phyloP scores from a whole-genome alignment of 2,888 invertebrate genomes.

The Chironomus riparius region DNA sequence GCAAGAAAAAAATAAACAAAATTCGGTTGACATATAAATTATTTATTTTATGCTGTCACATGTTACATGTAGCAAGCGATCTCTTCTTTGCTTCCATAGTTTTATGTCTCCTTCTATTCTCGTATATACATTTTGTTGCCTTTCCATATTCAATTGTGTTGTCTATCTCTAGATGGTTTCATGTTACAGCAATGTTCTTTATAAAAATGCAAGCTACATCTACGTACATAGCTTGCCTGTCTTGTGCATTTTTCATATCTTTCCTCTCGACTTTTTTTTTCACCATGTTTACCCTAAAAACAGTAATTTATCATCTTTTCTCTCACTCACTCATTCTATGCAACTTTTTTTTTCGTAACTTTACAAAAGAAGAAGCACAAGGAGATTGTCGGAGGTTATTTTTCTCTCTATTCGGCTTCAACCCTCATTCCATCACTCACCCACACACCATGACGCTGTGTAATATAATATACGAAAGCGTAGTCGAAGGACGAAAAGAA shows the following conservation, averaged over 20 bases:
- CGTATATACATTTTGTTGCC: no score
- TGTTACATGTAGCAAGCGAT: not conserved
- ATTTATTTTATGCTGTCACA: constrained; percentile 26
- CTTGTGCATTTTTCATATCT: constrained; percentile 27
- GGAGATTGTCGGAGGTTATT: constrained; percentile 2
- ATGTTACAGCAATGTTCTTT: constrained; percentile 16
- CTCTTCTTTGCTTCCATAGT: not conserved
- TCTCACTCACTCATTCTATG: not conserved
- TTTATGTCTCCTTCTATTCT: not conserved
- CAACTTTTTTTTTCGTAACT: not conserved
- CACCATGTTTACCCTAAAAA: constrained; percentile 24
- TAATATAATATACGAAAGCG: no score
- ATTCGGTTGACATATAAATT: constrained; percentile 27
- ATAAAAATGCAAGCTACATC: not conserved
- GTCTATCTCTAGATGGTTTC: not conserved
- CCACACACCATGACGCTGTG: no score
- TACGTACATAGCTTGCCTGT: constrained; percentile 11
- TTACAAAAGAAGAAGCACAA: not conserved
- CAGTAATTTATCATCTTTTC: constrained; percentile 23
- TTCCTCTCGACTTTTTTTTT: not conserved
- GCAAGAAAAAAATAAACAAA: constrained; percentile 20
- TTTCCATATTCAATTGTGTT: no score
- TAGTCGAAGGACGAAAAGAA: no score
- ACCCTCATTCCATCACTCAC: not conserved
- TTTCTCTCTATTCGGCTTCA: not conserved